Conservation (phyloP, 2,888 invertebrate species). For the Pristionchus entomophagus region DNA sequence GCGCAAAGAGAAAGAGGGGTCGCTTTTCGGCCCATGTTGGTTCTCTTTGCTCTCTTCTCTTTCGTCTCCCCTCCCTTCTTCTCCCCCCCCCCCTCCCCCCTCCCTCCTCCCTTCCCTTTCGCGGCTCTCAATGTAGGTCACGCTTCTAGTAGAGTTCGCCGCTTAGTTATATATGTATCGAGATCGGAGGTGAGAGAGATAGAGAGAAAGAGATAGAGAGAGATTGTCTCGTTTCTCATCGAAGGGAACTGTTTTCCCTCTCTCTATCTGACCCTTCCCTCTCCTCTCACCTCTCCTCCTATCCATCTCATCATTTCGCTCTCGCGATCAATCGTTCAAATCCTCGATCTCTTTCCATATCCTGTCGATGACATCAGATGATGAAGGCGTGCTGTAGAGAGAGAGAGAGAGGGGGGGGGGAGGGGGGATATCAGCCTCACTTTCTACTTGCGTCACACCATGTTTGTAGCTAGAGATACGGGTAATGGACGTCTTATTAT, state of each 20-base stretch:
- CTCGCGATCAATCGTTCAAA: not conserved
- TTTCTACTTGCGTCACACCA: too few species aligned
- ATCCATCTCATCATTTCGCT: not conserved
- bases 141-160: slow-evolving; percentile 10
- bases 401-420: too few species aligned
- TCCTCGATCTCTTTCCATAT: not conserved
- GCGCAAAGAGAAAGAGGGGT: not conserved
- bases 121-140: not conserved
- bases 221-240: not conserved
- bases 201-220: too few species aligned
- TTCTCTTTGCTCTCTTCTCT: slow-evolving; percentile 22
- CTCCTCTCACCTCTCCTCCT: not conserved
- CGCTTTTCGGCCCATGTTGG: not conserved
- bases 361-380: too few species aligned
- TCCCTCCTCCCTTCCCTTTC: not conserved
- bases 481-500: too few species aligned
- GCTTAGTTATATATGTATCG: slow-evolving; percentile 38
- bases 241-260: not conserved
- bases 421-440: too few species aligned
- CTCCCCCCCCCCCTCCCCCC: not conserved
- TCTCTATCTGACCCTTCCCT: not conserved
- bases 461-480: too few species aligned
- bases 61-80: not conserved
- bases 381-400: too few species aligned
- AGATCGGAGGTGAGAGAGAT: not conserved